Conservation (phyloP, 92 coral and sea anemone species). For the Micromussa lordhowensis region DNA sequence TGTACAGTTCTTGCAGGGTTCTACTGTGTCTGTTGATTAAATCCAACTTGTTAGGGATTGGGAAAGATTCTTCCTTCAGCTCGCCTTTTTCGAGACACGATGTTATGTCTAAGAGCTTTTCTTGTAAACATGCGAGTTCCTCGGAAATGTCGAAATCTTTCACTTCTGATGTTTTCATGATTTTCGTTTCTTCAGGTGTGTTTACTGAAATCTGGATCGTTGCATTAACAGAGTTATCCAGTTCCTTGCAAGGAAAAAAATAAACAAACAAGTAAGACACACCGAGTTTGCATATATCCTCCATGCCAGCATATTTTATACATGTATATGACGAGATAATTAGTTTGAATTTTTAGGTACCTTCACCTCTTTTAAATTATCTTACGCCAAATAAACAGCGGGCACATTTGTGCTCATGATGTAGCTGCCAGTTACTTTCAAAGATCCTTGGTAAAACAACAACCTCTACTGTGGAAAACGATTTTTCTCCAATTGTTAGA, state of each 20-base stretch:
- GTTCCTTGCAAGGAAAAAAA: background rate
- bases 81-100: background rate
- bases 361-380: too few relatives aligned
- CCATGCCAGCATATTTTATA: too few relatives aligned
- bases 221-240: background rate
- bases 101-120: background rate
- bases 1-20: conserved; percentile 3
- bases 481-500: too few relatives aligned
- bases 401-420: too few relatives aligned
- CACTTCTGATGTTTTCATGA: background rate
- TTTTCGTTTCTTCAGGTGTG: background rate
- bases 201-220: background rate
- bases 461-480: too few relatives aligned
- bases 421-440: too few relatives aligned
- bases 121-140: background rate
- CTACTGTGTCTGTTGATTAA: background rate
- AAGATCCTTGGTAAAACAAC: too few relatives aligned
- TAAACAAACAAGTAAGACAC: background rate
- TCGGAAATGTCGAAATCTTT: background rate
- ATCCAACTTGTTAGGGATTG: background rate
- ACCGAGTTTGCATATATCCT: too few relatives aligned
- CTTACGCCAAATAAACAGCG: too few relatives aligned
- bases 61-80: background rate
- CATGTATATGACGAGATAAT: too few relatives aligned
- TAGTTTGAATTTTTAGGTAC: too few relatives aligned